phyloP scores from a whole-genome alignment of 2,888 invertebrate species.

The Andricus curvator region DNA sequence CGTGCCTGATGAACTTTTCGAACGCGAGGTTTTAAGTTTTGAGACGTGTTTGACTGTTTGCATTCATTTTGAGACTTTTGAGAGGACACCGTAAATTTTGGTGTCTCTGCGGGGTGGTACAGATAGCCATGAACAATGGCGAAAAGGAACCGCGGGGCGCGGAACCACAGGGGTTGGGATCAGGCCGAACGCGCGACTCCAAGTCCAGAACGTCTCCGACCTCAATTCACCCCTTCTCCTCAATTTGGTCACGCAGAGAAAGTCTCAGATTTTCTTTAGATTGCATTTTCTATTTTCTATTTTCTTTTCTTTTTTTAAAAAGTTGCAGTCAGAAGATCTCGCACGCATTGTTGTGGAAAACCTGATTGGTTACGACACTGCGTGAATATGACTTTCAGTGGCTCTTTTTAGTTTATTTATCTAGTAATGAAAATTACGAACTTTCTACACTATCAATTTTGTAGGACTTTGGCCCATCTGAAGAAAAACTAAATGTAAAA shows the following conservation, averaged over 20 bases:
- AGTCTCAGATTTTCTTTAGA: constrained; percentile 42
- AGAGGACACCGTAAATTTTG: constrained; percentile 69
- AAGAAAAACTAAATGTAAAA: too few species aligned
- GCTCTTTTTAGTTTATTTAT: too few species aligned
- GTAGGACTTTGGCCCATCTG: too few species aligned
- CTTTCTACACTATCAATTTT: too few species aligned
- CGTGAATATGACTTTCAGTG: too few species aligned
- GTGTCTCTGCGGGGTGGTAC: constrained; percentile 67
- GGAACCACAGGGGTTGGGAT: constrained; percentile 51
- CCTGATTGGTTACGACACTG: too few species aligned
- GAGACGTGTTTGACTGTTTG: constrained; percentile 70
- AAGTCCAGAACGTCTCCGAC: constrained; percentile 13
- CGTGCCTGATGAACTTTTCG: constrained; percentile 33
- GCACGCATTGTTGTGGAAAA: too few species aligned
- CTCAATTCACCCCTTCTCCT: constrained; percentile 51
- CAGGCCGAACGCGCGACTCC: constrained; percentile 52
- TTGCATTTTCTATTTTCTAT: constrained; percentile 5
- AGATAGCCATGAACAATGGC: constrained; percentile 51
- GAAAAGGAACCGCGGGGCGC: constrained; percentile 42
- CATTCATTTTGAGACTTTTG: constrained; percentile 65
- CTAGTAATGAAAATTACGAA: too few species aligned
- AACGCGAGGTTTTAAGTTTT: constrained; percentile 48
- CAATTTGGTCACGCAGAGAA: constrained; percentile 44
- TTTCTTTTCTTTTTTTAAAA: too few species aligned
- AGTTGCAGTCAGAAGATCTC: too few species aligned